These are phyloP conservation scores for Chloroceryle amazona DNA, from an alignment of 2,797 vertebrate species.

Conservation along the genomic window DNA sequence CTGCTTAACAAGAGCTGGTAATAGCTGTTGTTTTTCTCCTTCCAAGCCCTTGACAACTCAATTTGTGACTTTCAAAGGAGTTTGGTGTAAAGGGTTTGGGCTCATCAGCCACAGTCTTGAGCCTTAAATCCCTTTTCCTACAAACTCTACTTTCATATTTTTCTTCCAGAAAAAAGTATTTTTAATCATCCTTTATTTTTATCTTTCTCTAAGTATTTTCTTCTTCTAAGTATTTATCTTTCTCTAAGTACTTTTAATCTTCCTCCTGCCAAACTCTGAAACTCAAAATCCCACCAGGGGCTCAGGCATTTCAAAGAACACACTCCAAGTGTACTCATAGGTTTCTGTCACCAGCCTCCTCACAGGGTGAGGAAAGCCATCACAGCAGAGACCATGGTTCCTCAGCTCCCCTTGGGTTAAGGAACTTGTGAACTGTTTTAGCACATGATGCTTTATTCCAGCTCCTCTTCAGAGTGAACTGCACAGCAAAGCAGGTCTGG, in stretches of 20 bases:
- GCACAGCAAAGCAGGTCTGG: neutral
- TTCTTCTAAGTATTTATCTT: neutral
- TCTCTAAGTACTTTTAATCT: neutral
- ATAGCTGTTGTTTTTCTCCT: conserved; percentile 1
- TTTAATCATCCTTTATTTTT: neutral
- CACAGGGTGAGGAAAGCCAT: conserved; percentile 14
- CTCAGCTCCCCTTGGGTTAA: neutral
- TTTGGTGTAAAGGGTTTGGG: neutral
- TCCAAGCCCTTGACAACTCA: neutral
- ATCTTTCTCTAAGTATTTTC: neutral
- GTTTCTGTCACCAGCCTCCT: neutral
- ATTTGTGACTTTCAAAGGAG: conserved; percentile 10
- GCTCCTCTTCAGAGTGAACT: neutral
- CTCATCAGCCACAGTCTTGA: neutral
- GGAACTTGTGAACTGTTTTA: neutral
- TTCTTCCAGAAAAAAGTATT: neutral
- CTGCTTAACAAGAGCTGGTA: neutral
- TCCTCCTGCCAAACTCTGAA: neutral
- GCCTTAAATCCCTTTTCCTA: neutral
- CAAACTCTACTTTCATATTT: neutral
- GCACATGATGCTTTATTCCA: neutral
- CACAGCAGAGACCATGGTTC: neutral
- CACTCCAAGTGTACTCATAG: neutral
- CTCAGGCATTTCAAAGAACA: neutral
- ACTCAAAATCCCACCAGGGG: neutral